Percentiles rank a stretch among this genome's conserved stretches.
These are phyloP conservation scores for Aleiodes testaceus DNA, from an alignment of 2,888 invertebrate genomes.

Conservation along the genomic window DNA sequence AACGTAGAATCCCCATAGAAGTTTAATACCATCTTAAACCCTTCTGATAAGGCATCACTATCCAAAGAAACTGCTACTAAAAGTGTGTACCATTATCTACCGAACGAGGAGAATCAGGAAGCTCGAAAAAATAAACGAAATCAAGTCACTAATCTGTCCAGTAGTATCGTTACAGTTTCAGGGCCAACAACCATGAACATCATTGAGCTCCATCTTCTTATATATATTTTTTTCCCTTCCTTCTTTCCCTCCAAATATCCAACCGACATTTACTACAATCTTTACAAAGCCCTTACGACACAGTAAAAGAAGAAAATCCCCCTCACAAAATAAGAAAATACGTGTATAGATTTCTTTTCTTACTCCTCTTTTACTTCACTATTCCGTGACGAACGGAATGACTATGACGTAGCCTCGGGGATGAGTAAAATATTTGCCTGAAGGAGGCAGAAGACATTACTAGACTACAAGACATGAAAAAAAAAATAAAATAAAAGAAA, in stretches of 20 bases:
- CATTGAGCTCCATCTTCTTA: neutral
- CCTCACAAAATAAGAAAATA: conserved; percentile 8
- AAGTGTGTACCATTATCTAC: neutral
- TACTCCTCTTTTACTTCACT: neutral
- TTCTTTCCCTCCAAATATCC: neutral
- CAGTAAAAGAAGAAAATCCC: conserved; percentile 22
- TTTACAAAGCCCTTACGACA: conserved; percentile 16
- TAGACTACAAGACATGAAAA: neutral
- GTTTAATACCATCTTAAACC: conserved; percentile 22
- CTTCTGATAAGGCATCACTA: conserved; percentile 20
- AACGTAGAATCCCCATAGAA: neutral
- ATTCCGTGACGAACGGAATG: conserved; percentile 1
- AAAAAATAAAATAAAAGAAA: conserved; percentile 42
- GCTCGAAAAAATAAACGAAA: conserved; percentile 1
- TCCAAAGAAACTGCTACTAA: neutral
- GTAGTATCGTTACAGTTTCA: conserved; percentile 15
- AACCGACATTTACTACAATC: conserved; percentile 10
- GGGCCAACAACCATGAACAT: conserved; percentile 11
- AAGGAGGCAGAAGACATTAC: conserved; percentile 7
- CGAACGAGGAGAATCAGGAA: neutral
- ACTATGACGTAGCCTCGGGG: neutral
- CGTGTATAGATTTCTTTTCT: neutral
- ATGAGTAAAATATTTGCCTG: conserved; percentile 15
- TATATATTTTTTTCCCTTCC: too few species aligned
- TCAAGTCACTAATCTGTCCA: conserved; percentile 22